A percentile compares a stretch with the other conserved stretches of the same genome.
Conservation (phyloP, 2,888 invertebrate species). For the Aelia acuminata region DNA sequence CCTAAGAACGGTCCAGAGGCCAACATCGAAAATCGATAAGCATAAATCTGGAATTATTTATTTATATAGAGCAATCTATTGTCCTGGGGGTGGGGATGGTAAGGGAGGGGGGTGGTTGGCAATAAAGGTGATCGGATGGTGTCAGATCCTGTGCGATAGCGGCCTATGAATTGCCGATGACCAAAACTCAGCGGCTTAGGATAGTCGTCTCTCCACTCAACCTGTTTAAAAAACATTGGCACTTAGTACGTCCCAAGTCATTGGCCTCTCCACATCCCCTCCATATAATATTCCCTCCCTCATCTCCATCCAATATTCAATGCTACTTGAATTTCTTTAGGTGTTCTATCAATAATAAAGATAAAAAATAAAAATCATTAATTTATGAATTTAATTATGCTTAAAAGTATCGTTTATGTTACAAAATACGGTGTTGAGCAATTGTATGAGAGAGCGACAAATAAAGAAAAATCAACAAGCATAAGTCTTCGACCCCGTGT, state of each 20-base stretch:
- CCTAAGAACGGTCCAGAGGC: neutral
- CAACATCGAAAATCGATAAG: neutral
- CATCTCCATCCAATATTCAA: neutral
- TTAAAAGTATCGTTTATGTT: too few species aligned
- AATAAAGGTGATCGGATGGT: neutral
- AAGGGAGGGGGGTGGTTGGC: neutral
- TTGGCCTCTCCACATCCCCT: neutral
- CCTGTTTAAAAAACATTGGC: neutral
- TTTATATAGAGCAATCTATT: conserved; percentile 26
- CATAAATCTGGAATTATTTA: conserved; percentile 24
- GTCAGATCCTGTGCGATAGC: neutral
- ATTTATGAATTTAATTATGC: too few species aligned
- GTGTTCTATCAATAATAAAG: too few species aligned
- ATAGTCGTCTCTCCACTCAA: neutral
- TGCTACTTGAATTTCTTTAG: neutral
- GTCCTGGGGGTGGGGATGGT: neutral
- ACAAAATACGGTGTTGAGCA: too few species aligned
- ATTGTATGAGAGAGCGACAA: too few species aligned
- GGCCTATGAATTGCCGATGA: conserved; percentile 2
- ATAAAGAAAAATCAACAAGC: too few species aligned
- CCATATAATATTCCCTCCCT: neutral
- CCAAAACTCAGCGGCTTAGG: neutral
- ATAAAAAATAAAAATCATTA: too few species aligned
- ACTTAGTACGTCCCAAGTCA: neutral
- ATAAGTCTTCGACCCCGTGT: too few species aligned